A percentile compares a stretch with the other conserved stretches of the same genome.
Conservation (phyloP, 92 coral and sea anemone species). For the Siderastrea radians region DNA sequence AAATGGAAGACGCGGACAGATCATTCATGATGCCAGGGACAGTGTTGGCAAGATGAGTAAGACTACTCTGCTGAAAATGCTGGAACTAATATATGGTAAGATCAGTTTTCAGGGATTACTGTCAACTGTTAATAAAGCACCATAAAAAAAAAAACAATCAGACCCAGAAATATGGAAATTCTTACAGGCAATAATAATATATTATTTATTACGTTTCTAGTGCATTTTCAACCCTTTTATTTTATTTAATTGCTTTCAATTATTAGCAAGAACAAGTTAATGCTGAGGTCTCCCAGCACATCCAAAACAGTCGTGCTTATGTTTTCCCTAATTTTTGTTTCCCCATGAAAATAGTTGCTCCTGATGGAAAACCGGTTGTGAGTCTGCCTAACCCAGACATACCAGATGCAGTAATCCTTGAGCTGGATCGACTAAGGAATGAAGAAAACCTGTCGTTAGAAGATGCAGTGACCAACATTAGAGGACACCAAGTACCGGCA, state of each 20-base stretch:
- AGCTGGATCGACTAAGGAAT: constrained; percentile 24
- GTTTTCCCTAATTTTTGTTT: no score
- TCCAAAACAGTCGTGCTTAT: no score
- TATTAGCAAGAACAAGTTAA: no score
- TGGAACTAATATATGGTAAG: constrained; percentile 39
- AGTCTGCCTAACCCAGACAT: constrained; percentile 40
- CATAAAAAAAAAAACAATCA: no score
- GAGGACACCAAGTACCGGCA: constrained; percentile 50
- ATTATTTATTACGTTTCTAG: no score
- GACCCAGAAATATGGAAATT: no score
- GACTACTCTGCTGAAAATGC: constrained; percentile 23
- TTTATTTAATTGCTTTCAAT: no score
- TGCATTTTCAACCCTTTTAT: no score
- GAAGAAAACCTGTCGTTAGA: constrained; percentile 28
- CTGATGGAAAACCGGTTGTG: constrained; percentile 51
- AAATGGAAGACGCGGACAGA: no score
- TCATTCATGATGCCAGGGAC: constrained; percentile 53
- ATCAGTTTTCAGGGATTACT: background rate
- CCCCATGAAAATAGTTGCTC: constrained; percentile 19
- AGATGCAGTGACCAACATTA: constrained; percentile 35
- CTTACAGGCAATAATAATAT: no score
- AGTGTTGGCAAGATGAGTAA: constrained; percentile 19
- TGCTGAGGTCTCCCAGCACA: no score
- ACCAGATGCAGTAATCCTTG: constrained; percentile 26
- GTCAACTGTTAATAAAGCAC: no score